Evolutionary conservation across 2,797 vertebrate genomes (phyloP).

Genomic region (Poecilia gillii): DNA sequence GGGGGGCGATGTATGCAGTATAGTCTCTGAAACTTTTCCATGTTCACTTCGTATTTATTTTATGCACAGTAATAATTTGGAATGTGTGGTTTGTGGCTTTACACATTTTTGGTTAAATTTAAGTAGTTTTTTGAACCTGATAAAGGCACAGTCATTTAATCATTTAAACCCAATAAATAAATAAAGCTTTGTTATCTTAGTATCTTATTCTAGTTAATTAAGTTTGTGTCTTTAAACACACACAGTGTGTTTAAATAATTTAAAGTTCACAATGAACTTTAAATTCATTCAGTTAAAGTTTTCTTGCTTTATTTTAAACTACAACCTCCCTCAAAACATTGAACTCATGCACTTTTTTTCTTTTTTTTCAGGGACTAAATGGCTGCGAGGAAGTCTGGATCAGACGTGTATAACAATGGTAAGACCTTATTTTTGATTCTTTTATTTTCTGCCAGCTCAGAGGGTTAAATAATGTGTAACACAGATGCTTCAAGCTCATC

Average conservation of each 20-base stretch:
- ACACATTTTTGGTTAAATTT: neutral
- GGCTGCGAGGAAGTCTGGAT: slow-evolving; percentile 97
- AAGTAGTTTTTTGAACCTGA: neutral
- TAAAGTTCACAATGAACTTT: too few relatives aligned
- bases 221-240: neutral
- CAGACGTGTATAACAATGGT: slow-evolving; percentile 92
- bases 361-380: slow-evolving; percentile 91
- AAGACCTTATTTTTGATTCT: slow-evolving; percentile 62
- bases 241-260: too few relatives aligned
- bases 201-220: too few relatives aligned
- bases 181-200: too few relatives aligned
- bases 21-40: neutral
- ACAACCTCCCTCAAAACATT: neutral
- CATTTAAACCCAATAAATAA: neutral
- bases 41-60: neutral
- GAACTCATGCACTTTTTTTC: slow-evolving; percentile 32
- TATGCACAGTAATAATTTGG: neutral
- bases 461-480: neutral
- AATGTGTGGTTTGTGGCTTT: neutral
- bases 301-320: neutral
- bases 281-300: neutral
- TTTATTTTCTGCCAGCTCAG: slow-evolving; percentile 1
- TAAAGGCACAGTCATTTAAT: neutral
- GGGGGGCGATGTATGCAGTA: neutral
- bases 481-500: neutral